Evolutionary conservation across 2,888 invertebrate genomes (phyloP), one percentile per base, ranked within the genome.

Genomic region (Ceriagrion tenellum): DNA sequence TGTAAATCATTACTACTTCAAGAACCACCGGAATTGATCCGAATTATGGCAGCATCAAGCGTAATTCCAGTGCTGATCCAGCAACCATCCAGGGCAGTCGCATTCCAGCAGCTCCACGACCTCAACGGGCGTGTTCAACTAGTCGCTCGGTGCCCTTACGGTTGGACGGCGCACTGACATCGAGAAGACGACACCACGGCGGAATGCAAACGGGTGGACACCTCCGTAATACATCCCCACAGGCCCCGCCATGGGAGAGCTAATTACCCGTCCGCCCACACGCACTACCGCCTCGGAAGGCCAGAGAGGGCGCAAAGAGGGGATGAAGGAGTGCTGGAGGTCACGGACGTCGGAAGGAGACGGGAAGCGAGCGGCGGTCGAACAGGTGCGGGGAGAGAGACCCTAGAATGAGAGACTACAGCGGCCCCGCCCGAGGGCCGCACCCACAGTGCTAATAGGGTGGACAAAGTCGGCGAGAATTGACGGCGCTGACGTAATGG

Each of bases 371-470:
- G 59, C n/a, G 10, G 26, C 69, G 69, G 26, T 69, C 69, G 69
- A 69, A 69, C 69, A 69, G 69, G 69, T 69, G 69, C 69, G 69
- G 69, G 69, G 69, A 23, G 26, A 20, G 63, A 69, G 16, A 59
- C 59, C 20, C 59, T 59, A 6, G 20, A 20, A 59, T 10, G 59
- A 16, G 20, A 59, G 59, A 59, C 18, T 47, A 8, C 12, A 16
- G 59, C 59, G 59, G 59, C 59, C 18, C 69, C 69, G 69, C 23
- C 69, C 81, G 18, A 81, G 81, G 16, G 81, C 81, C 81, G 81
- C 81, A 81, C 81, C 81, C 81, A 81, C 13, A 35, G 81, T 81
- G 81, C 81, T 35, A 81, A 81, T 81, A 69, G 69, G 69, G 12
- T 69, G 69, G 81, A 81, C 35, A 81, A 81, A 81, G 81, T 81